These are phyloP conservation scores for Bruchidius siliquastri DNA, from an alignment of 2,888 invertebrate genomes.

Conservation along the genomic window DNA sequence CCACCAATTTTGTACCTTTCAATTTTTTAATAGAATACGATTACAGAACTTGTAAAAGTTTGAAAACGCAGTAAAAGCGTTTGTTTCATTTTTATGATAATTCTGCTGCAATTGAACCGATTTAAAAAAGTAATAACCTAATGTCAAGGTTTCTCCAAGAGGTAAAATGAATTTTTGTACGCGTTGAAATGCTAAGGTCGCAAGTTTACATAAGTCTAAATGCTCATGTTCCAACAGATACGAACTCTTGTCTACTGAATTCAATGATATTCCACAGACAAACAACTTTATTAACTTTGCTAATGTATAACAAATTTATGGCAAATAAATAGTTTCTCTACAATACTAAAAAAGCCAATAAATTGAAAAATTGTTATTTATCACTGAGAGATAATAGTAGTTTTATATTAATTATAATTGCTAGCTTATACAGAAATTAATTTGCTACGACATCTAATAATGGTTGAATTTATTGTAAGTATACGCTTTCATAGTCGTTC, in stretches of 20 bases:
- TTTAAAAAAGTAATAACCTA: too few species aligned
- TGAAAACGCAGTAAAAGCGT: too few species aligned
- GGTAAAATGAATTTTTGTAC: too few species aligned
- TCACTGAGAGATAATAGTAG: neutral
- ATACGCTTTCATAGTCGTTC: neutral
- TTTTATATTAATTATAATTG: neutral
- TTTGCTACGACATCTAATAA: neutral
- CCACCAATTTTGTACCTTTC: too few species aligned
- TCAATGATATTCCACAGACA: neutral
- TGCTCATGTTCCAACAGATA: too few species aligned
- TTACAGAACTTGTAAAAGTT: too few species aligned
- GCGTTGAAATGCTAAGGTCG: too few species aligned
- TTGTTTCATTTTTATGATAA: too few species aligned
- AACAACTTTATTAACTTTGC: neutral
- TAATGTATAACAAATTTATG: neutral
- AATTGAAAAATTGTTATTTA: neutral
- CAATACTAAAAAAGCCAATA: neutral
- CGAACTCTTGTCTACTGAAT: neutral
- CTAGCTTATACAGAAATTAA: neutral
- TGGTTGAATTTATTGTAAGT: conserved; percentile 1
- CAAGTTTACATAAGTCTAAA: too few species aligned
- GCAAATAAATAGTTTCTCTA: neutral
- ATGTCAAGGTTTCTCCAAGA: too few species aligned
- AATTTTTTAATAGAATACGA: too few species aligned
- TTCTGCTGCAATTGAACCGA: too few species aligned